Base-by-base conservation (phyloP, 1,140 invertebrate genomes). In the Lasaia peninsularis region DNA sequence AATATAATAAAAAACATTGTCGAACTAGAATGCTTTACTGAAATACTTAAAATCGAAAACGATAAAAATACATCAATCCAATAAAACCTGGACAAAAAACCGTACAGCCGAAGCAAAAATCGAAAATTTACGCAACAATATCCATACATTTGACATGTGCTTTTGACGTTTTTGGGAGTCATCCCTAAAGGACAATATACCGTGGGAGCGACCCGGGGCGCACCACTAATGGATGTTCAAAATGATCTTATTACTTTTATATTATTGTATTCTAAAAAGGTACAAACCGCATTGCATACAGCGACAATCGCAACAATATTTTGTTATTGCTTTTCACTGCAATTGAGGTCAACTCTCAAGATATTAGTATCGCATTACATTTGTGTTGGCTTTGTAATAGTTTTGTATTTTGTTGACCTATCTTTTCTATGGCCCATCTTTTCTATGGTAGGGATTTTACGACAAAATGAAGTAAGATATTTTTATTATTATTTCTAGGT, bases 231-330 rank as follows among this genome's bases (percentile, higher is more conserved):
- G 70, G 83, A 69, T 60, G 63, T 70, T 64, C 69, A 58, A 72
- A 77, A 79, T 78, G 67, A 65, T 69, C 71, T 78, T 80, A 83
- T 84, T 84, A 78, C 77, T 75, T 73, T 80, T 81, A 74, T 84
- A 83, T 79, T 67, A 75, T 81, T 86, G 74, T 83, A 62, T 55
- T 63, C 52, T 67, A 76, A 64, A 73, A 75, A 73, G 57, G 48
- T 33, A 68, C 56, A 60, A 67, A 73, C 71, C 71, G 58, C 72
- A 67, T 78, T 77, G 71, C 67, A 75, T 73, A 77, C 73, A 44
- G 69, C 35, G 51, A 58, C 58, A 56, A 55, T 35, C 50, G 55
- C 57, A 21, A 28, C 35, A 52, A 60, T 65, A 69, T 63, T 69
- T 60, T 64, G 56, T 52, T 63, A 63, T 65, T 72, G 68, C 52